Conservation (phyloP, 1,140 invertebrate genomes). For the Dinothrombium tinctorium region DNA sequence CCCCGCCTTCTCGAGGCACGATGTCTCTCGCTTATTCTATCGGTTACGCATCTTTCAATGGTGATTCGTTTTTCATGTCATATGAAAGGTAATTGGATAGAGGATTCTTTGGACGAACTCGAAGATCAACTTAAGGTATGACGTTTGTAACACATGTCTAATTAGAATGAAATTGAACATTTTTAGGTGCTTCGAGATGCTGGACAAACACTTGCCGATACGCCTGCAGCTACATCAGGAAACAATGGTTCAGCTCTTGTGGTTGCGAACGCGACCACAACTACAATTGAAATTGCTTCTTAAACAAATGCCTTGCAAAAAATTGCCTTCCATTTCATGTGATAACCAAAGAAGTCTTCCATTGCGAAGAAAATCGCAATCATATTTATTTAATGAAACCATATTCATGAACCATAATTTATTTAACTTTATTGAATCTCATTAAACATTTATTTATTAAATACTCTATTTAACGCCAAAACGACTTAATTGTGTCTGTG, state of each 20-base stretch:
- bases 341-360: background rate
- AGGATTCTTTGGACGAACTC: conserved; percentile 39
- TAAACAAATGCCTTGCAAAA: background rate
- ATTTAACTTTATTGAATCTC: too few relatives aligned
- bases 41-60: conserved; percentile 39
- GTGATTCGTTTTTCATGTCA: conserved; percentile 23
- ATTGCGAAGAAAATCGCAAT: background rate
- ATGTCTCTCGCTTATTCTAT: conserved; percentile 37
- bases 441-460: too few relatives aligned
- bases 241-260: background rate
- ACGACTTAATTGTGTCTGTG: too few relatives aligned
- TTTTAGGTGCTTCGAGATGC: conserved; percentile 27
- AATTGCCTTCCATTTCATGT: background rate
- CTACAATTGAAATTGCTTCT: background rate
- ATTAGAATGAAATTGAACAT: background rate
- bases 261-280: background rate
- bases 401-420: too few relatives aligned
- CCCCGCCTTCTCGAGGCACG: conserved; percentile 40
- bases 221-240: background rate
- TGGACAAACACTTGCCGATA: conserved; percentile 20
- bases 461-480: too few relatives aligned
- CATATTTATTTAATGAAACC: background rate
- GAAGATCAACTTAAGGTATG: conserved; percentile 36
- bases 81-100: conserved; percentile 32
- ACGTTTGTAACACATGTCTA: conserved; percentile 3